Conservation (phyloP, 2,113 vertebrate species). For the Zosterops lateralis region DNA sequence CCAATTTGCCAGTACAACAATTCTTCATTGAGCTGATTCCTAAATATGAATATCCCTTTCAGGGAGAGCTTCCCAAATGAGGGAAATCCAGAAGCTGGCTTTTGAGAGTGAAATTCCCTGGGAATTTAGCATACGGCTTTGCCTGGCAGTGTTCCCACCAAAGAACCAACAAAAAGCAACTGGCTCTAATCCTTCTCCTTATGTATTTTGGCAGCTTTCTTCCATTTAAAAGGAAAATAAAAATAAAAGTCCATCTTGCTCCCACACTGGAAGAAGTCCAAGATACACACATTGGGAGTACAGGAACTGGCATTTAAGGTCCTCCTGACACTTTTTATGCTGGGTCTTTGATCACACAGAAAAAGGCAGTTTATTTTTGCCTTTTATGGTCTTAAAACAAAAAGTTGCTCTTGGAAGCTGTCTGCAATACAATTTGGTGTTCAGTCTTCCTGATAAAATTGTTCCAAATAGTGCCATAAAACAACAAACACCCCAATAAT, state of each 20-base stretch:
- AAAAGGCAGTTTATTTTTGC: conserved; percentile 56
- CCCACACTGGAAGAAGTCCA: conserved; percentile 62
- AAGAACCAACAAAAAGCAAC: conserved; percentile 46
- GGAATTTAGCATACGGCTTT: conserved; percentile 52
- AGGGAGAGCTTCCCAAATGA: conserved; percentile 61
- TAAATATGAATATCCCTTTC: conserved; percentile 61
- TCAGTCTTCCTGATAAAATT: background rate
- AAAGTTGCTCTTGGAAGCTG: conserved; percentile 49
- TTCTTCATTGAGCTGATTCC: conserved; percentile 51
- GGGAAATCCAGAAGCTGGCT: conserved; percentile 58
- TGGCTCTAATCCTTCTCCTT: conserved; percentile 38
- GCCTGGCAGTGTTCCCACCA: conserved; percentile 25
- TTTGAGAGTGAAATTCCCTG: conserved; percentile 54
- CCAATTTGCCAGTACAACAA: conserved; percentile 52
- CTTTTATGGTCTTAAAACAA: conserved; percentile 37
- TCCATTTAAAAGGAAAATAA: conserved; percentile 35
- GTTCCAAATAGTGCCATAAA: background rate
- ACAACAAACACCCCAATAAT: background rate
- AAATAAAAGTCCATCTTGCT: conserved; percentile 48
- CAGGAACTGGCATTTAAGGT: conserved; percentile 63
- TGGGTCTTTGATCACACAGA: conserved; percentile 49
- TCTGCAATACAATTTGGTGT: background rate
- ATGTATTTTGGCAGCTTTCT: conserved; percentile 63
- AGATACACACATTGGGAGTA: conserved; percentile 38
- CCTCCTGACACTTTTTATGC: conserved; percentile 55